Base-by-base conservation (phyloP, 2,888 invertebrate species). In the Brassicogethes aeneus region DNA sequence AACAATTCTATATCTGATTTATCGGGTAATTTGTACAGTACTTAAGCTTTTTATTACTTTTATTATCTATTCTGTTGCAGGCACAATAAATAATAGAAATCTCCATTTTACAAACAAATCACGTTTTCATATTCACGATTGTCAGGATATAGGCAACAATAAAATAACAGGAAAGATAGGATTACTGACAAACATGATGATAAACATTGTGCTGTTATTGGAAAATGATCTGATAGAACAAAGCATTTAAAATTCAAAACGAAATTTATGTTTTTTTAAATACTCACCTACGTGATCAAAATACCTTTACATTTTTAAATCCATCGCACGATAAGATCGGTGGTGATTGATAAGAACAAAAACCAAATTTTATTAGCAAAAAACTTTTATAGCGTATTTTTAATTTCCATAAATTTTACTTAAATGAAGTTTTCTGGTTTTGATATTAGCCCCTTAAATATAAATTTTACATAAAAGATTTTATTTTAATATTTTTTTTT, bases 41-140 rank as follows among this genome's bases (percentile, higher is more conserved):
- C 12, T 32, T 12, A 5, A 12, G 14, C 8, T 32, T 32, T 32
- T 32, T 32, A 32, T 32, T 5, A 32, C 10, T 32, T 32, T 32
- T 32, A 32, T 32, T 32, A 32, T 32, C 32, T 32, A 32, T 32
- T 32, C 32, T 10, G 12, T 10, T 10, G 12, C 14, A 32, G 8
- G 12, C 8, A 32, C 32, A 13, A 32, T 32, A 32, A 32, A 32
- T 32, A 32, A 32, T 32, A 32, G 32, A 32, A 32, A 32, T 32
- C 8, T 32, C 3, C 12, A 32, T 5, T 32, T 32, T 10, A 32
- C 14, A 32, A 32, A 32, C 10, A 12, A 5, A 32, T 32, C 32
- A 32, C 32, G 32, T 10, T 32, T 32, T 32, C 32, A 32, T 32
- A 32, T 32, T 32, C 32, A 32, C 32, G 32, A 32, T 13, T 32